Evolutionary conservation across 2,113 vertebrate genomes (phyloP), one percentile per base, ranked within the genome.

Genomic region (Hippocampus abdominalis): DNA sequence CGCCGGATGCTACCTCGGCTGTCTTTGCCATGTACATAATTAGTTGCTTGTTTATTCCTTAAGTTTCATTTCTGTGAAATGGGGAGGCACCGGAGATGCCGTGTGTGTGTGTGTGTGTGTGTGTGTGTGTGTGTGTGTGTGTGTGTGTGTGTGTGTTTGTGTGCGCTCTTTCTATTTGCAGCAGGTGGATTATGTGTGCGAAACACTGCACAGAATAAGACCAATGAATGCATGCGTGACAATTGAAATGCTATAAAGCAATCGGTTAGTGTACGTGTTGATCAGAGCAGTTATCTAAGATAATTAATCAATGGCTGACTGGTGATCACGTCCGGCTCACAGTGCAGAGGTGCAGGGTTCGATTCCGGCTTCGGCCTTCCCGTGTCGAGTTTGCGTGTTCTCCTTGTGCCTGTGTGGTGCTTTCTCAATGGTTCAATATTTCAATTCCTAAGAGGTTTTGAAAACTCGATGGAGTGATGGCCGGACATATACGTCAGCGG

Each of bases 41-140:
- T 5, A 25, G 12, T 71, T 68, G 16, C 54, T 29, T 77, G 9
- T 40, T 2, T 39, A 15, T 57, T 76, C 67, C 63, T 64, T 81
- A 25, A 79, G 82, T 89, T 88, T 89, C 86, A 87, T 84, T 89
- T 89, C 72, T 81, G 53, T 76, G 78, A 79, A 89, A 89, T 8
- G 56, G 75, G 68, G 78, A 84, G 57, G 69, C 0, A 4, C 40
- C 3, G 12, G 46, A 68, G 70, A 53, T 5, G 5, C 2, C 2
- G 40, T 40, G 40, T 40, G 11, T 53, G 60, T 54, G 0, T 42
- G 44, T 2, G 39, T 27, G 40, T 40, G 40, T 40, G 11, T 53
- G 60, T 54, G 0, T 42, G 44, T 2, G 39, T 27, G 40, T 40
- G 40, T 40, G 11, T 53, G 60, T 54, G 0, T 42, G 44, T 2